These are phyloP conservation scores for Isoperla grammatica DNA, from an alignment of 2,888 invertebrate genomes.

Conservation along the genomic window DNA sequence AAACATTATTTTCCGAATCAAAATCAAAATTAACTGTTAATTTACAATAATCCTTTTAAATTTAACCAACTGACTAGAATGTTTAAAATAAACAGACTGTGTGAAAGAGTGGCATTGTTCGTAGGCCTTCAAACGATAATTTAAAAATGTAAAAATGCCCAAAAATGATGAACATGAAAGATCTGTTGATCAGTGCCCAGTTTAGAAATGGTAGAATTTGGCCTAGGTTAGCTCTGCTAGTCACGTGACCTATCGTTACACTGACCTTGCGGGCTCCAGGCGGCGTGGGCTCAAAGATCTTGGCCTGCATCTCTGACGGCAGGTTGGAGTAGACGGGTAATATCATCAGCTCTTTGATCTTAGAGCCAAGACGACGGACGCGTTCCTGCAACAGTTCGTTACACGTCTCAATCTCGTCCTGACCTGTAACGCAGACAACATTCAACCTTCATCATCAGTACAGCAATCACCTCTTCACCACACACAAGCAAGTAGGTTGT, in stretches of 20 bases:
- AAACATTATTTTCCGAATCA: slow-evolving; percentile 5
- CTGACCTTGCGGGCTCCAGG: slow-evolving; percentile 83
- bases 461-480: slow-evolving; percentile 31
- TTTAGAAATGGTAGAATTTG: too few species aligned
- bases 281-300: slow-evolving; percentile 97
- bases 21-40: slow-evolving; percentile 9
- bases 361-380: slow-evolving; percentile 84
- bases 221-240: too few species aligned
- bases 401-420: slow-evolving; percentile 87
- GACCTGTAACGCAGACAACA: slow-evolving; percentile 51
- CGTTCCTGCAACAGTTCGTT: slow-evolving; percentile 86
- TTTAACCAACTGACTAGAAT: too few species aligned
- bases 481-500: background rate
- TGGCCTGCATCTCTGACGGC: slow-evolving; percentile 98
- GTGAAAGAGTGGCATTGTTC: too few species aligned
- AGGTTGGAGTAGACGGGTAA: slow-evolving; percentile 97
- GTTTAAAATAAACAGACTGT: too few species aligned
- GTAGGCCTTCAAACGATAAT: too few species aligned
- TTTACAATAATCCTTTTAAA: too few species aligned
- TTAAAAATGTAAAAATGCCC: too few species aligned
- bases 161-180: too few species aligned
- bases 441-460: too few species aligned
- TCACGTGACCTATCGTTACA: too few species aligned
- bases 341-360: slow-evolving; percentile 86
- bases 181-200: too few species aligned